Evolutionary conservation across 2,797 vertebrate species (phyloP).

Genomic region (Sebastolobus altivelis): DNA sequence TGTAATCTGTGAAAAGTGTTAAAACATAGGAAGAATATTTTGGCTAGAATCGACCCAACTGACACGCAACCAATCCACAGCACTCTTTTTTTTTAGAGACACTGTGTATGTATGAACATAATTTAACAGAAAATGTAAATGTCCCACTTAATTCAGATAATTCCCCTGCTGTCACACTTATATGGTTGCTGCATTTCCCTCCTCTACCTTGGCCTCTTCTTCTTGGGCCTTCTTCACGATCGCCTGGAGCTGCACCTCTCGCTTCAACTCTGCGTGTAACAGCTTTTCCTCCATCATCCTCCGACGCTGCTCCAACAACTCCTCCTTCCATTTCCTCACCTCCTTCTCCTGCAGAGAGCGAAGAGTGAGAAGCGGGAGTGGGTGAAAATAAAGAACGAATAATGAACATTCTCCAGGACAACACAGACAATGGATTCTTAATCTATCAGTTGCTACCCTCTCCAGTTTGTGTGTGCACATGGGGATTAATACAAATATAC

Average conservation of each 20-base stretch:
- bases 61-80: neutral
- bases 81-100: neutral
- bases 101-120: neutral
- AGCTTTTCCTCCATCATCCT: slow-evolving; percentile 99
- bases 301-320: slow-evolving; percentile 94
- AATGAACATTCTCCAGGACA: slow-evolving; percentile 28
- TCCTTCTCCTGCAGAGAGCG: slow-evolving; percentile 92
- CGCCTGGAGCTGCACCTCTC: slow-evolving; percentile 96
- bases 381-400: slow-evolving; percentile 17
- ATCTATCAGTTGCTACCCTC: slow-evolving; percentile 41
- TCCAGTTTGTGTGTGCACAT: slow-evolving; percentile 21
- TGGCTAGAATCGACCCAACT: neutral
- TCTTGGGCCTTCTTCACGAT: slow-evolving; percentile 99
- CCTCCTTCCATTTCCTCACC: slow-evolving; percentile 98
- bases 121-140: slow-evolving; percentile 8
- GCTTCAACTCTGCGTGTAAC: slow-evolving; percentile 96
- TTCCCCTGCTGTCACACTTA: neutral
- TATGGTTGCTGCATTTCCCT: neutral
- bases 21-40: neutral
- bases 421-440: slow-evolving; percentile 44
- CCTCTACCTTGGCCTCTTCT: slow-evolving; percentile 95
- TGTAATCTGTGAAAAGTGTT: neutral
- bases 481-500: slow-evolving; percentile 69
- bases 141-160: neutral
- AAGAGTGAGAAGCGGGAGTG: slow-evolving; percentile 19